phyloP scores from a whole-genome alignment of 2,797 vertebrate genomes.

The Cuniculus paca region DNA sequence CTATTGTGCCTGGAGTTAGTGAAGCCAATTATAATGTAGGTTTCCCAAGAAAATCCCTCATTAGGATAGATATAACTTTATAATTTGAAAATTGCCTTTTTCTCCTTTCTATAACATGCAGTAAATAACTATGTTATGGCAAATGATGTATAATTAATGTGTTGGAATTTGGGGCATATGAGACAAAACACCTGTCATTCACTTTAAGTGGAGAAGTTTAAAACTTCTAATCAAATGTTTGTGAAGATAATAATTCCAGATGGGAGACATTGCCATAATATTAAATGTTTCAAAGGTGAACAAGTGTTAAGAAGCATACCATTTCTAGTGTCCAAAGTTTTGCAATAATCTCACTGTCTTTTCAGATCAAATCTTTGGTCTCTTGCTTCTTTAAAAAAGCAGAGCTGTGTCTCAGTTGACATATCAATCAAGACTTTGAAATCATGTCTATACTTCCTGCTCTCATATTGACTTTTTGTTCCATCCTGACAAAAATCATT shows the following conservation, averaged over 20 bases:
- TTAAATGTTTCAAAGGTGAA: neutral
- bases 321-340: neutral
- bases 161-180: neutral
- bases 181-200: neutral
- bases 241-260: neutral
- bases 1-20: neutral
- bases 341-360: neutral
- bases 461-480: constrained; percentile 26
- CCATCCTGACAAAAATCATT: constrained; percentile 4
- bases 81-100: neutral
- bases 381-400: neutral
- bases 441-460: neutral
- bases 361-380: neutral
- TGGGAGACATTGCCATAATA: neutral
- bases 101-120: neutral
- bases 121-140: neutral
- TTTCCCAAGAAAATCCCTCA: neutral
- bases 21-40: neutral
- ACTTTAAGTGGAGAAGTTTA: neutral
- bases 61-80: neutral
- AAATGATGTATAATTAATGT: neutral
- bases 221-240: neutral
- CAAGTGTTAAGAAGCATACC: neutral
- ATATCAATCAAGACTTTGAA: neutral
- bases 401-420: neutral